These are phyloP conservation scores for Melanostigma gelatinosum DNA, from an alignment of 2,113 vertebrate genomes.

Conservation along the genomic window DNA sequence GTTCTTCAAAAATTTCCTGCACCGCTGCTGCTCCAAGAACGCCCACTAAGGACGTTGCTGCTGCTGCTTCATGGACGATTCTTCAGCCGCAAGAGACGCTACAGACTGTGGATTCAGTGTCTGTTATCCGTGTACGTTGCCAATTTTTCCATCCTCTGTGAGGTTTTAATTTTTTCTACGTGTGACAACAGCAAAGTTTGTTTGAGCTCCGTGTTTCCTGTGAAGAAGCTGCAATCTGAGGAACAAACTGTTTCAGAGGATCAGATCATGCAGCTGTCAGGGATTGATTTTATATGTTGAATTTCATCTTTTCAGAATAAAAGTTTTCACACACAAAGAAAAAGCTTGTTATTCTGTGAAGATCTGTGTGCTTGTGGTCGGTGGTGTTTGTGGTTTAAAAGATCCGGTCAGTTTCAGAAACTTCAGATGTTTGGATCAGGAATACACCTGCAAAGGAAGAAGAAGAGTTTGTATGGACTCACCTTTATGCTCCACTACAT, in stretches of 20 bases:
- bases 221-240: slow-evolving; percentile 21
- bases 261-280: background rate
- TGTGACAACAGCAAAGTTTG: slow-evolving; percentile 42
- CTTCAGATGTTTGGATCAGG: background rate
- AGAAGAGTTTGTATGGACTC: too few relatives aligned
- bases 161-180: slow-evolving; percentile 50
- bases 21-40: slow-evolving; percentile 70
- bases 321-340: slow-evolving; percentile 17
- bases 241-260: slow-evolving; percentile 6
- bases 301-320: slow-evolving; percentile 63
- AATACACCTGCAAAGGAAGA: too few relatives aligned
- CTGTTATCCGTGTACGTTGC: slow-evolving; percentile 10
- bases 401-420: background rate
- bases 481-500: too few relatives aligned
- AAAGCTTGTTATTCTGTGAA: background rate
- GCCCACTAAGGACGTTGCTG: background rate
- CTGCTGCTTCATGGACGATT: background rate
- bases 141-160: slow-evolving; percentile 32
- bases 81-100: slow-evolving; percentile 6
- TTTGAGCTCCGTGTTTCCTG: slow-evolving; percentile 28
- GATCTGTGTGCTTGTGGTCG: background rate
- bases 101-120: slow-evolving; percentile 2
- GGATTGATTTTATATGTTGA: slow-evolving; percentile 54
- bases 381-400: too few relatives aligned
- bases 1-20: slow-evolving; percentile 90